Evolutionary conservation across 2,797 vertebrate species (phyloP).

Genomic region (Rhincodon typus): DNA sequence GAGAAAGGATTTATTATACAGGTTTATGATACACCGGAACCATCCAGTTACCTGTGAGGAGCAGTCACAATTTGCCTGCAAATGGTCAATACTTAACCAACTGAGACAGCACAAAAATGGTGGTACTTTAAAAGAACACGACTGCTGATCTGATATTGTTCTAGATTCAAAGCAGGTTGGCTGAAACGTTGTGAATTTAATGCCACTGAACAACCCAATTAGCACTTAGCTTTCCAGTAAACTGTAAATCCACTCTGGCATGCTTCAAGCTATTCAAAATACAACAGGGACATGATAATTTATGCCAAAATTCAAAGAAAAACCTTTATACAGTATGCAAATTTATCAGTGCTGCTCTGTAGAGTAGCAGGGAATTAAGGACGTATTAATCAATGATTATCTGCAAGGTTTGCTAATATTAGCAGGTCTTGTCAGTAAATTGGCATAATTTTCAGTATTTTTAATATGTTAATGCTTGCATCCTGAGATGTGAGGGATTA

Average conservation of each 20-base stretch:
- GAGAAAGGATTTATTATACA: background rate
- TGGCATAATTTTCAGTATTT: background rate
- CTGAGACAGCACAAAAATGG: background rate
- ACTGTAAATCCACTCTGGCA: background rate
- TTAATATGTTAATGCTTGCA: background rate
- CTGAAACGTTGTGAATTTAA: background rate
- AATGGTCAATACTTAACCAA: background rate
- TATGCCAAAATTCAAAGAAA: constrained; percentile 12
- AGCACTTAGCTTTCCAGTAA: constrained; percentile 10
- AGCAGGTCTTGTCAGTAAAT: background rate
- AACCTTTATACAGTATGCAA: constrained; percentile 18
- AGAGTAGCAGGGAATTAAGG: background rate
- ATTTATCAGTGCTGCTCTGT: background rate
- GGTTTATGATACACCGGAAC: background rate
- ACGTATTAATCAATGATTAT: background rate
- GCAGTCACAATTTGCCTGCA: background rate
- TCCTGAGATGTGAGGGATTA: background rate
- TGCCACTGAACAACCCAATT: constrained; percentile 12
- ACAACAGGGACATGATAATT: background rate
- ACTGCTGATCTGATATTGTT: background rate
- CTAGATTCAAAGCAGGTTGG: background rate
- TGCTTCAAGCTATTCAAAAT: constrained; percentile 16
- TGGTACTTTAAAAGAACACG: background rate
- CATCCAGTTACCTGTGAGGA: background rate
- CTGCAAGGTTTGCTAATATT: background rate